Evolutionary conservation across 2,888 invertebrate genomes (phyloP).

Genomic region (Epinotia nisella): DNA sequence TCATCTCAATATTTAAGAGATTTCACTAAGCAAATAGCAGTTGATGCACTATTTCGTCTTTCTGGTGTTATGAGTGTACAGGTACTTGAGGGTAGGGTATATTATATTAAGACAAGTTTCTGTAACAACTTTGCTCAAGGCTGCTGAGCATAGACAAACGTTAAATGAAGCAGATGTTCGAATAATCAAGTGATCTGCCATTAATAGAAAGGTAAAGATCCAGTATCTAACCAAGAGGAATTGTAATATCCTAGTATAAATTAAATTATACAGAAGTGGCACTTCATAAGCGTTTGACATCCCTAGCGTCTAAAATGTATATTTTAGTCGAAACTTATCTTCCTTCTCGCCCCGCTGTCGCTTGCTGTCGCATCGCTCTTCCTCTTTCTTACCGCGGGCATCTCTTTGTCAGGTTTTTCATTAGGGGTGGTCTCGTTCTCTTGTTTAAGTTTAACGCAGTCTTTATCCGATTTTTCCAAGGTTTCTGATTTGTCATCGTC

Average conservation of each 20-base stretch:
- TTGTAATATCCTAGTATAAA: conserved; percentile 17
- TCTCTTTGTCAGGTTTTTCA: conserved; percentile 50
- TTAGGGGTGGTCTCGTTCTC: conserved; percentile 64
- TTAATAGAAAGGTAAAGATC: background rate
- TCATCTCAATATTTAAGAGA: background rate
- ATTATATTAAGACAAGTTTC: background rate
- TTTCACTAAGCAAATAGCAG: background rate
- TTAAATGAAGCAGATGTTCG: background rate
- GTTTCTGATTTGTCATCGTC: conserved; percentile 11
- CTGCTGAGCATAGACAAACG: background rate
- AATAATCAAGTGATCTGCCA: background rate
- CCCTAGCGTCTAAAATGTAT: conserved; percentile 5
- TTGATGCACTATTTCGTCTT: background rate
- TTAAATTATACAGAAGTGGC: conserved; percentile 38
- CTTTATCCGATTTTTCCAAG: conserved; percentile 37
- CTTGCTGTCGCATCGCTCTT: conserved; percentile 48
- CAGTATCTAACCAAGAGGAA: conserved; percentile 27
- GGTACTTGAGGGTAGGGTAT: background rate
- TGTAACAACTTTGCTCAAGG: background rate
- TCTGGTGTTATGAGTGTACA: no score
- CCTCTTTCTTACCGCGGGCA: conserved; percentile 55
- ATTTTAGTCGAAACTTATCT: conserved; percentile 58
- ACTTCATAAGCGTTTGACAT: conserved; percentile 41
- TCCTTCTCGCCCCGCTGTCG: conserved; percentile 58
- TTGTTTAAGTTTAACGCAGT: conserved; percentile 50